These are phyloP conservation scores for Conops quadrifasciatus DNA, from an alignment of 2,888 invertebrate genomes.

Conservation along the genomic window DNA sequence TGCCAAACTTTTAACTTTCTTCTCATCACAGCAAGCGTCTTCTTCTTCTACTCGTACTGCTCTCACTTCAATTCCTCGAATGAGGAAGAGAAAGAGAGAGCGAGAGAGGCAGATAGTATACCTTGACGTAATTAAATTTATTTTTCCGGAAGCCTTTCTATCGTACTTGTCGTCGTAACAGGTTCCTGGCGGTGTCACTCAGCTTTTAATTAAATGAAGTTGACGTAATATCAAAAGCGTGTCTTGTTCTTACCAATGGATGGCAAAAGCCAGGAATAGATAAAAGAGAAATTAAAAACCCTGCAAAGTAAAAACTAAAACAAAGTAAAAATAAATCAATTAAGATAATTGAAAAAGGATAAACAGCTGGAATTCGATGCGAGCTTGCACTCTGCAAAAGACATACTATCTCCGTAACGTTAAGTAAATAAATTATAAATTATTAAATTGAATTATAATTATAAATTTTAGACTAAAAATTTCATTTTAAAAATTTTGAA, in stretches of 20 bases:
- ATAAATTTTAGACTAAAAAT: too few species aligned
- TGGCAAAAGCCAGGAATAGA: not conserved
- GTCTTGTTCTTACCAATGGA: not conserved
- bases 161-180: not conserved
- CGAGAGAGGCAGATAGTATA: not conserved
- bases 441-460: too few species aligned
- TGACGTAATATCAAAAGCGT: constrained; percentile 40
- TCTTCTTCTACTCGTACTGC: not conserved
- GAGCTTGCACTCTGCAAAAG: too few species aligned
- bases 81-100: not conserved
- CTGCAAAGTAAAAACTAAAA: not conserved
- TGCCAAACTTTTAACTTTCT: constrained; percentile 17
- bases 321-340: not conserved
- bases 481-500: too few species aligned
- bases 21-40: constrained; percentile 4
- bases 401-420: too few species aligned
- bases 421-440: too few species aligned
- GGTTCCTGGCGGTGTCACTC: constrained; percentile 28
- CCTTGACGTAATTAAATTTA: constrained; percentile 8
- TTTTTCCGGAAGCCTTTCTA: not conserved
- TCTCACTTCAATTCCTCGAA: not conserved
- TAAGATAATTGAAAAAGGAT: not conserved
- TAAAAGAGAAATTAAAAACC: not conserved
- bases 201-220: constrained; percentile 54
- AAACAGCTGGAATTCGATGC: not conserved